phyloP scores from a whole-genome alignment of 53 echinoderm and acorn worm species.

The Echinarachnius parma region DNA sequence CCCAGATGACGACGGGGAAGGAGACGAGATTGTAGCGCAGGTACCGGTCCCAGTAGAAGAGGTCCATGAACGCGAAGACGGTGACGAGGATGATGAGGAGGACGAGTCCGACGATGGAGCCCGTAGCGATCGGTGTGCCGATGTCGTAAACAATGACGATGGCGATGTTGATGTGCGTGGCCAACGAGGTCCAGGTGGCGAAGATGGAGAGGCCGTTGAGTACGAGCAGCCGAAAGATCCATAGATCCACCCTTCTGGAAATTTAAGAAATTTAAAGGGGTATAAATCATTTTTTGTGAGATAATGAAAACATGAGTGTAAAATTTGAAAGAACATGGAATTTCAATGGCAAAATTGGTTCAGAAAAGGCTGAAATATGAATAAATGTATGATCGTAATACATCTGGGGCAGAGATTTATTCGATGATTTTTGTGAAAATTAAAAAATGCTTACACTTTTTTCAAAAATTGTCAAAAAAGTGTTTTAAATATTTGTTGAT shows the following conservation, averaged over 20 bases:
- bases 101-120: constrained; percentile 26
- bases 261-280: too few species aligned
- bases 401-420: too few species aligned
- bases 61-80: constrained; percentile 41
- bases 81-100: constrained; percentile 41
- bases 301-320: too few species aligned
- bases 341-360: too few species aligned
- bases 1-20: constrained; percentile 51
- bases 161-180: constrained; percentile 38
- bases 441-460: too few species aligned
- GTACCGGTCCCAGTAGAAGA: constrained; percentile 44
- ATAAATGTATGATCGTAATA: too few species aligned
- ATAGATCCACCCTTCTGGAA: constrained; percentile 37
- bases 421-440: too few species aligned
- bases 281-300: too few species aligned
- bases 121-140: constrained; percentile 19
- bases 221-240: constrained; percentile 32
- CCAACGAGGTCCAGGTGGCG: constrained; percentile 45
- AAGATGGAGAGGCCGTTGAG: constrained; percentile 65
- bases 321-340: too few species aligned
- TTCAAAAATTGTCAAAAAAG: too few species aligned
- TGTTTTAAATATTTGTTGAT: too few species aligned
- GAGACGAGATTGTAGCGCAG: constrained; percentile 45
- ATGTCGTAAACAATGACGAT: constrained; percentile 23
- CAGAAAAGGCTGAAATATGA: too few species aligned